Percentiles rank a stretch among this genome's conserved stretches.
These are phyloP conservation scores for Trematocara macrostoma DNA, from an alignment of 2,113 vertebrate genomes.

Conservation along the genomic window DNA sequence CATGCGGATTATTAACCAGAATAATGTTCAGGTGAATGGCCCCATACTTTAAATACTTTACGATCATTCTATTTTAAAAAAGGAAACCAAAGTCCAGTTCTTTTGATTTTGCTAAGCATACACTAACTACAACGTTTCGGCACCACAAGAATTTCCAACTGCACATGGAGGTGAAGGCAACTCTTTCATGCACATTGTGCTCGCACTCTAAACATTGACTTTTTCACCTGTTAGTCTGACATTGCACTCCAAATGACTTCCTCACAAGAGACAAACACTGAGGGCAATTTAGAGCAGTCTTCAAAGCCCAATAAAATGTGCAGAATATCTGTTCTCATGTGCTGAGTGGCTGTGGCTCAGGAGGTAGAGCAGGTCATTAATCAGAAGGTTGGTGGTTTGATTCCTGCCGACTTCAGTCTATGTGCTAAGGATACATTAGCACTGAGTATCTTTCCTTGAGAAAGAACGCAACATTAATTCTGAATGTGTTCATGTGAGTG, in stretches of 20 bases:
- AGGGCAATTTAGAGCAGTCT: neutral
- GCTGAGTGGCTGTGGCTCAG: neutral
- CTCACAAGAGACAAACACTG: neutral
- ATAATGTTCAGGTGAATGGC: neutral
- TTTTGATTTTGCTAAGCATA: neutral
- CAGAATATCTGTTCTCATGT: neutral
- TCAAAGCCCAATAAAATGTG: neutral
- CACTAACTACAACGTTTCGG: neutral
- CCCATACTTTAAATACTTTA: neutral
- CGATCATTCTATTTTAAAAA: neutral
- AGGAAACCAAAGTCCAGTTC: neutral
- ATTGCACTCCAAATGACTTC: neutral
- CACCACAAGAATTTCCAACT: neutral
- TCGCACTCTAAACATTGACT: neutral
- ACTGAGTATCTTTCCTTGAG: neutral
- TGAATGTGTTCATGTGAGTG: neutral
- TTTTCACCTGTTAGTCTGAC: neutral
- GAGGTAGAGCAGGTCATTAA: neutral
- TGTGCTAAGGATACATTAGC: neutral
- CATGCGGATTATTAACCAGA: neutral
- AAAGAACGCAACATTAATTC: neutral
- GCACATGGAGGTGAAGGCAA: neutral
- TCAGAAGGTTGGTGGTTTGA: neutral
- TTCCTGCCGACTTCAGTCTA: neutral
- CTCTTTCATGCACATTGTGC: neutral